Base-by-base conservation (phyloP, 2,113 vertebrate genomes). In the Sigmodon hispidus region DNA sequence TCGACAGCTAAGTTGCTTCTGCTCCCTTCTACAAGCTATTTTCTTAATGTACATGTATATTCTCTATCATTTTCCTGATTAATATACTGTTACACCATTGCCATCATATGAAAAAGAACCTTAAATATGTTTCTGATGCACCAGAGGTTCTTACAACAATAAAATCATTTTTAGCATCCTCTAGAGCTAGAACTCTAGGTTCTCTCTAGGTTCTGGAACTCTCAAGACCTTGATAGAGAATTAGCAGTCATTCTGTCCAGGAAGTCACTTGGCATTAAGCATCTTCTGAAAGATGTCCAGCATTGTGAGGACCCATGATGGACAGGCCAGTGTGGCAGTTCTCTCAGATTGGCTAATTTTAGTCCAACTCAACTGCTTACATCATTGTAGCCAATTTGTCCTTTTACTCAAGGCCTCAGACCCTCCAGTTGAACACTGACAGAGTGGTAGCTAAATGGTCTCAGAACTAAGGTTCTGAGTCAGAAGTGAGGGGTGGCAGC, bases 1-100 rank as follows among this genome's bases (percentile, higher is more conserved):
- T 65, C 34, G 43, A 67, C 83, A 85, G 10, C 61, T 24, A 67
- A 31, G 43, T 21, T 36, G 83, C 43, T 50, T 67, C 43, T 48
- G 16, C 21, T 31, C 17, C 59, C n/a, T 43, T 29, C 43, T 55
- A 19, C 7, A 67, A 65, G 61, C 26, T 73, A n/a, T 55, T 55
- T 11, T 79, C 75, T 73, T 34, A 86, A 85, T 65, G 12, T 61
- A 57, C 21, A 67, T 29, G 94, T 63, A 52, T 73, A 57, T 55
- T 94, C 59, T 52, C 87, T 87, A 29, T 65, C 77, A 31, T 69
- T 88, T 87, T 87, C 34, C 95, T 17, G 34, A 59, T 79, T 50
- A 76, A 70, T 13, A 50, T 11, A 57, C 31, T 87, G 61, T 61
- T 75, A 67, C 57, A 91, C 36, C 73, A 73, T 50, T 91, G 10